These are phyloP conservation scores for Orussus abietinus DNA, from an alignment of 1,140 invertebrate species.

Conservation along the genomic window DNA sequence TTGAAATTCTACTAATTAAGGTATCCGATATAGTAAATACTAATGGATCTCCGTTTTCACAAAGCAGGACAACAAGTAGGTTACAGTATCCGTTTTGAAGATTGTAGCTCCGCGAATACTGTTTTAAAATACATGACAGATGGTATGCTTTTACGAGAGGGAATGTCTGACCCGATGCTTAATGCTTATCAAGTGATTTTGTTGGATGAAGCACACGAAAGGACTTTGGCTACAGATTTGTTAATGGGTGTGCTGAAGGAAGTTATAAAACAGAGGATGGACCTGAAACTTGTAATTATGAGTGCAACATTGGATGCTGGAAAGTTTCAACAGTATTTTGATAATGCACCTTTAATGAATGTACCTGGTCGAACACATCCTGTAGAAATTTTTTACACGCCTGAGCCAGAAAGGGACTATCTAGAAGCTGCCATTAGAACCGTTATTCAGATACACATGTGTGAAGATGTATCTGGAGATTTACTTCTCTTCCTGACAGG, in stretches of 20 bases:
- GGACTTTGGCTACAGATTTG: slow-evolving; percentile 97
- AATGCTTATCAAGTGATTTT: slow-evolving; percentile 95
- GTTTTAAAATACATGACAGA: slow-evolving; percentile 96
- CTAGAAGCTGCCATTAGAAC: slow-evolving; percentile 98
- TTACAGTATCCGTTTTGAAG: slow-evolving; percentile 99
- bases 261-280: slow-evolving; percentile 88
- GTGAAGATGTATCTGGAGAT: slow-evolving; percentile 93
- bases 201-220: slow-evolving; percentile 98
- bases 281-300: slow-evolving; percentile 99
- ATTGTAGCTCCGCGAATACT: slow-evolving; percentile 94
- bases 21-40: not conserved
- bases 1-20: slow-evolving; percentile 3
- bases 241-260: slow-evolving; percentile 98
- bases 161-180: slow-evolving; percentile 98
- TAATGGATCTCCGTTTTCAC: too few species aligned
- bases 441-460: slow-evolving; percentile 99
- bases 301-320: slow-evolving; percentile 99
- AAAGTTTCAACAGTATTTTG: slow-evolving; percentile 99
- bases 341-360: slow-evolving; percentile 97
- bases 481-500: slow-evolving; percentile 94
- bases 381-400: slow-evolving; percentile 99
- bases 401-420: slow-evolving; percentile 97
- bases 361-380: slow-evolving; percentile 95
- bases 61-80: slow-evolving; percentile 86
- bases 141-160: slow-evolving; percentile 98